Percentiles rank a stretch among this genome's conserved stretches.
Conservation (phyloP, 2,113 vertebrate species). For the Clarias gariepinus region DNA sequence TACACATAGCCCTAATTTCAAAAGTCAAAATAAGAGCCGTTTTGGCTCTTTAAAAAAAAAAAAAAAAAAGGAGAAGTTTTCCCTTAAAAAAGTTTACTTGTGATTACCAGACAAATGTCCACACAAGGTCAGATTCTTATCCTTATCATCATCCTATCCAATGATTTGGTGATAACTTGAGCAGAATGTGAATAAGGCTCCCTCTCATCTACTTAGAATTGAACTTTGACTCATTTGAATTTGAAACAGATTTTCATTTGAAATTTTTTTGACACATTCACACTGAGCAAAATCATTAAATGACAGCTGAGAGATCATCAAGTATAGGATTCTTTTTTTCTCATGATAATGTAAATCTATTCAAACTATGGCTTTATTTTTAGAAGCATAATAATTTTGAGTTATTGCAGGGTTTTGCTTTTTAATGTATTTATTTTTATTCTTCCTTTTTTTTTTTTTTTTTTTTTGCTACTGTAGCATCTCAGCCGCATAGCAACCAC, state of each 20-base stretch:
- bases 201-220: not conserved
- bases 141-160: not conserved
- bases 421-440: not conserved
- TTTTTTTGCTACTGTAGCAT: not conserved
- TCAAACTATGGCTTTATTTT: not conserved
- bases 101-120: not conserved
- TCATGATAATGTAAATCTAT: constrained; percentile 12
- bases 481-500: not conserved
- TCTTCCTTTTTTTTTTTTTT: too few relatives aligned
- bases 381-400: constrained; percentile 1
- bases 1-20: not conserved
- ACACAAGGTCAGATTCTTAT: not conserved
- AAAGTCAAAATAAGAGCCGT: not conserved
- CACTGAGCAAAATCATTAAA: not conserved
- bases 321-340: not conserved
- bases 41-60: not conserved
- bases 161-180: not conserved
- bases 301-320: not conserved
- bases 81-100: not conserved
- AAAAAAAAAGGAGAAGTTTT: not conserved
- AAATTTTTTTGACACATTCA: not conserved
- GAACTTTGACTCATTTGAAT: not conserved
- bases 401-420: constrained; percentile 3
- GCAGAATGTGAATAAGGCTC: not conserved
- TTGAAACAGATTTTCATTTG: not conserved